A percentile compares a stretch with the other conserved stretches of the same genome.
Conservation (phyloP, 2,888 invertebrate genomes). For the Trissolcus japonicus region DNA sequence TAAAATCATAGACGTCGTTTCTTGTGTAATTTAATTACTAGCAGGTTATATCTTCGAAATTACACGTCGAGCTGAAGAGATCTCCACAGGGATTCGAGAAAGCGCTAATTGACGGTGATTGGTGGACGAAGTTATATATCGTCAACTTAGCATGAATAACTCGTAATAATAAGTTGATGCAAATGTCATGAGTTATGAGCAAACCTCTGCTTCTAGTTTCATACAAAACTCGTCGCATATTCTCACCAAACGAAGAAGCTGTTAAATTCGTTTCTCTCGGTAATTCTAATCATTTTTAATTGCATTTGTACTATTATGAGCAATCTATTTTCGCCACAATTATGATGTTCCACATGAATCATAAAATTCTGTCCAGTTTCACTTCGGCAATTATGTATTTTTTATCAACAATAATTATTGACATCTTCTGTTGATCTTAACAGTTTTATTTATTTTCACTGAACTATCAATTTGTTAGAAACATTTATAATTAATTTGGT, state of each 20-base stretch:
- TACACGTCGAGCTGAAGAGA: slow-evolving; percentile 49
- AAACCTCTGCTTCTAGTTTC: slow-evolving; percentile 54
- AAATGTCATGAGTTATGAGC: slow-evolving; percentile 58
- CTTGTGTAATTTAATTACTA: slow-evolving; percentile 61
- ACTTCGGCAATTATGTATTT: not conserved
- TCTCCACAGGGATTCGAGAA: slow-evolving; percentile 56
- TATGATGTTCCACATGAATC: not conserved
- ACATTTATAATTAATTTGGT: too few species aligned
- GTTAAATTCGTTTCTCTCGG: slow-evolving; percentile 44
- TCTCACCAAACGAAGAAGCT: slow-evolving; percentile 43
- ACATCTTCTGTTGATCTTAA: not conserved
- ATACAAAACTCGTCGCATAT: slow-evolving; percentile 49
- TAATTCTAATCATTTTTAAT: slow-evolving; percentile 51
- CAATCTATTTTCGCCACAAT: not conserved
- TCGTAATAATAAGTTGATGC: slow-evolving; percentile 59
- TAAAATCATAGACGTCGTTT: slow-evolving; percentile 62
- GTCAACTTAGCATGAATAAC: slow-evolving; percentile 58
- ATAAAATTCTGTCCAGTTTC: not conserved
- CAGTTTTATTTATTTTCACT: not conserved
- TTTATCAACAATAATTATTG: not conserved
- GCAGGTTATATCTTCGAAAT: slow-evolving; percentile 55
- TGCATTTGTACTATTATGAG: slow-evolving; percentile 27
- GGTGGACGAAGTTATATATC: slow-evolving; percentile 59
- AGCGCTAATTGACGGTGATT: slow-evolving; percentile 60
- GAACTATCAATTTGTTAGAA: too few species aligned